A percentile compares a stretch with the other conserved stretches of the same genome.
Evolutionary conservation across 2,888 invertebrate genomes (phyloP).

Genomic region (Noctua comes): DNA sequence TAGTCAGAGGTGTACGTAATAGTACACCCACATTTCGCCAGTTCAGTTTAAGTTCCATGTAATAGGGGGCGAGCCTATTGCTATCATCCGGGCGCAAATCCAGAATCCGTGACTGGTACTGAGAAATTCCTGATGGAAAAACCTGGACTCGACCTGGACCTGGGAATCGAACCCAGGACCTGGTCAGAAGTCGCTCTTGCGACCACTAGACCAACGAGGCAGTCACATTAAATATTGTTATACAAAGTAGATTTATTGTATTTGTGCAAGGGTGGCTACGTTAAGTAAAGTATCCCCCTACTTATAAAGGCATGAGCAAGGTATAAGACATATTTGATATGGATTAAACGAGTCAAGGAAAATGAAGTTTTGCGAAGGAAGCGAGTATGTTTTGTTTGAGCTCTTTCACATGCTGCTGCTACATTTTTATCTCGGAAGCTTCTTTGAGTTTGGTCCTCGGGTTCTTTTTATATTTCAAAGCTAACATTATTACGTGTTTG

Average conservation of each 20-base stretch:
- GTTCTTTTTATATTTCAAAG: slow-evolving; percentile 65
- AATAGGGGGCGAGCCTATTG: too few relatives aligned
- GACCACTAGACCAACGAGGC: too few relatives aligned
- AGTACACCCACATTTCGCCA: too few relatives aligned
- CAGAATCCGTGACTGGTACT: too few relatives aligned
- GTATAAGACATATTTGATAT: slow-evolving; percentile 68
- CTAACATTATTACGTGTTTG: slow-evolving; percentile 52
- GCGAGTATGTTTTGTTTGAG: slow-evolving; percentile 71
- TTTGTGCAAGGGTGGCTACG: slow-evolving; percentile 6
- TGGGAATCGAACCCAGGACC: too few relatives aligned
- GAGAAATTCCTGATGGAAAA: too few relatives aligned
- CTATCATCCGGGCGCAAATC: too few relatives aligned
- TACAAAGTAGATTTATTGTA: slow-evolving; percentile 35
- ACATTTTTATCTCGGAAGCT: slow-evolving; percentile 66
- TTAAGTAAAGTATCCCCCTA: slow-evolving; percentile 36
- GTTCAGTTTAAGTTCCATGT: too few relatives aligned
- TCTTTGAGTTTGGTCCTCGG: slow-evolving; percentile 64
- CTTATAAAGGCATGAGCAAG: slow-evolving; percentile 41
- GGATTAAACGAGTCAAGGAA: slow-evolving; percentile 75
- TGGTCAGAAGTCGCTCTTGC: too few relatives aligned
- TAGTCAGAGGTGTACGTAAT: too few relatives aligned
- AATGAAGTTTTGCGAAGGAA: slow-evolving; percentile 70
- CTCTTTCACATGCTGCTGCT: slow-evolving; percentile 69
- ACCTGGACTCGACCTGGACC: too few relatives aligned
- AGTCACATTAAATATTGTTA: slow-evolving; percentile 39